A percentile compares a stretch with the other conserved stretches of the same genome.
phyloP scores from a whole-genome alignment of 2,113 vertebrate genomes.

The Pyxicephalus adspersus region DNA sequence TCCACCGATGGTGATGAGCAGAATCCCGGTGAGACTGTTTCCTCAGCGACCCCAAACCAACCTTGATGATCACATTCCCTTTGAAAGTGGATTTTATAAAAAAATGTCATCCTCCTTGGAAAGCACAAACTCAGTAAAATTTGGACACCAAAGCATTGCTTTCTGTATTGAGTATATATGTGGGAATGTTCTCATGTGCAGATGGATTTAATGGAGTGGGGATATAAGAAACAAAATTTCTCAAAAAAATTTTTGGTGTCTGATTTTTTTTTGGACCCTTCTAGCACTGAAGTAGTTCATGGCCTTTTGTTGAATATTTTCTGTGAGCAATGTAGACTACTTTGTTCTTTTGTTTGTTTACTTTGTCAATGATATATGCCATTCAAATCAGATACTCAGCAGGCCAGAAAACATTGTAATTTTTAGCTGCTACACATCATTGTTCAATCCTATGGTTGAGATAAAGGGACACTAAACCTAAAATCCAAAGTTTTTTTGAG shows the following conservation, averaged over 20 bases:
- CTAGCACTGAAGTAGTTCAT: constrained; percentile 29
- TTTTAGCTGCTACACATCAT: no score
- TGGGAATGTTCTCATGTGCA: constrained; percentile 29
- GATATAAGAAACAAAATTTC: constrained; percentile 10
- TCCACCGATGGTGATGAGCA: background rate
- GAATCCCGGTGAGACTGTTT: background rate
- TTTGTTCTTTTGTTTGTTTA: background rate
- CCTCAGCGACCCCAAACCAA: constrained; percentile 10
- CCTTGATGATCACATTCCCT: background rate
- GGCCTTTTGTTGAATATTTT: constrained; percentile 11
- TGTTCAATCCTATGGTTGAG: no score
- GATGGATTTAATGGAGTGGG: constrained; percentile 1
- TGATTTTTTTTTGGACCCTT: background rate
- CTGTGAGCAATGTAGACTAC: constrained; percentile 8
- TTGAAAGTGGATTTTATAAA: constrained; percentile 17
- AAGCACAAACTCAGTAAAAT: constrained; percentile 42
- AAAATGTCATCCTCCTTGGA: constrained; percentile 9
- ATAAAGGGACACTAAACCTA: no score
- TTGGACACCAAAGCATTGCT: constrained; percentile 48
- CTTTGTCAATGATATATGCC: background rate
- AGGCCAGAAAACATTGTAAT: no score
- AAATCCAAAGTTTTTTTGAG: no score
- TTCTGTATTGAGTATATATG: constrained; percentile 32
- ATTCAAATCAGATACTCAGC: no score
- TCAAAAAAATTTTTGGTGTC: constrained; percentile 8